A percentile compares a stretch with the other conserved stretches of the same genome.
phyloP scores from a whole-genome alignment of 2,888 invertebrate genomes.

The Lycophotia porphyrea region DNA sequence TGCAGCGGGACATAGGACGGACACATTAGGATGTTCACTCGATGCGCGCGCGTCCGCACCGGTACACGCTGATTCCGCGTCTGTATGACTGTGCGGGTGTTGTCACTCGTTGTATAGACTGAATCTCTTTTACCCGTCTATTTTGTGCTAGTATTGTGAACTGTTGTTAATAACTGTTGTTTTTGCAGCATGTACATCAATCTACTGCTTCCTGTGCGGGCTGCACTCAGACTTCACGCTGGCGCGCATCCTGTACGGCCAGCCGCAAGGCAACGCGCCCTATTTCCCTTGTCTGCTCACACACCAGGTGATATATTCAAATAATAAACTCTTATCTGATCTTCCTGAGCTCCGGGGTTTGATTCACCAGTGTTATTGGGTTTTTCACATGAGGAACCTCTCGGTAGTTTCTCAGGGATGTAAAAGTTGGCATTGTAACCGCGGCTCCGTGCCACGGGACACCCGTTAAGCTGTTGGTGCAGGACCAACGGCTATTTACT shows the following conservation, averaged over 20 bases:
- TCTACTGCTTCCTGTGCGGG: slow-evolving; percentile 97
- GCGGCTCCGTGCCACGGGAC: too few relatives aligned
- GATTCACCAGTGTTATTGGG: not conserved
- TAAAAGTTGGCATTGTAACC: not conserved
- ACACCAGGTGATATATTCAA: slow-evolving; percentile 85
- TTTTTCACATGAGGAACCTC: not conserved
- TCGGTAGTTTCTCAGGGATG: not conserved
- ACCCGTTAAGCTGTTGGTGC: not conserved
- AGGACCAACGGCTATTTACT: not conserved
- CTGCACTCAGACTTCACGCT: slow-evolving; percentile 96
- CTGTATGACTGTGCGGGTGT: not conserved
- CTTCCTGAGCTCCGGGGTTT: not conserved
- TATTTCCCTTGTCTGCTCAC: slow-evolving; percentile 92
- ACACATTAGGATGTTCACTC: too few relatives aligned
- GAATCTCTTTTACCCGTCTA: not conserved
- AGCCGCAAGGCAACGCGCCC: slow-evolving; percentile 92
- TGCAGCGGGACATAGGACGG: too few relatives aligned
- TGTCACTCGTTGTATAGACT: not conserved
- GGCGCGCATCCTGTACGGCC: slow-evolving; percentile 94
- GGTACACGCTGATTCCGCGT: not conserved
- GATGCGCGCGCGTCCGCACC: too few relatives aligned
- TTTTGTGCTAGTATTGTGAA: not conserved
- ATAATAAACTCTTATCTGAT: not conserved
- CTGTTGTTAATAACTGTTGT: not conserved
- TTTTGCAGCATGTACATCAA: slow-evolving; percentile 92